These are phyloP conservation scores for Eupithecia tripunctaria DNA, from an alignment of 2,888 invertebrate genomes.

Conservation along the genomic window DNA sequence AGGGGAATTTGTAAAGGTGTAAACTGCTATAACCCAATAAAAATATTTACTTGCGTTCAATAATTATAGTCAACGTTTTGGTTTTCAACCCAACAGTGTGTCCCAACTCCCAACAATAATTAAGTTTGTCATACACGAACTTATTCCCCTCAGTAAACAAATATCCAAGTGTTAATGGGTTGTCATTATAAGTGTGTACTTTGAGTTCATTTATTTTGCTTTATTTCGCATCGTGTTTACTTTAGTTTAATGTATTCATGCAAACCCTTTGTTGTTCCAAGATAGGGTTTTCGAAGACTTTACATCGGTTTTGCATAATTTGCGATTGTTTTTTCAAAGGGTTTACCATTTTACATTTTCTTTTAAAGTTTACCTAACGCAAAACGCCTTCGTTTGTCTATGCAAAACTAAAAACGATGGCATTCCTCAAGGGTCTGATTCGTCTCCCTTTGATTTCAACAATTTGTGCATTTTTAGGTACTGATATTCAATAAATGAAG, in stretches of 20 bases:
- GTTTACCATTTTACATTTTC: background rate
- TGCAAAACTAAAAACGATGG: background rate
- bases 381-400: background rate
- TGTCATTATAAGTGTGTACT: slow-evolving; percentile 47
- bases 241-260: slow-evolving; percentile 32
- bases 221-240: slow-evolving; percentile 42
- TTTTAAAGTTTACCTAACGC: background rate
- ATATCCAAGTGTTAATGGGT: slow-evolving; percentile 62
- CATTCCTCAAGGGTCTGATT: background rate
- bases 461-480: background rate
- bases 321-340: slow-evolving; percentile 16
- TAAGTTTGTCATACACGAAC: slow-evolving; percentile 59
- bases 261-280: slow-evolving; percentile 35
- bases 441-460: background rate
- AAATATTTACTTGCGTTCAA: background rate
- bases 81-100: slow-evolving; percentile 26
- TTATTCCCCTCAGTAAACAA: slow-evolving; percentile 60
- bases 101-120: slow-evolving; percentile 48
- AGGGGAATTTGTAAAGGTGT: too few relatives aligned
- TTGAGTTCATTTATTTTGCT: slow-evolving; percentile 37
- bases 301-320: slow-evolving; percentile 23
- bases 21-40: too few relatives aligned
- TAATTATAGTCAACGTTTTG: background rate
- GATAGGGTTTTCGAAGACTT: slow-evolving; percentile 21
- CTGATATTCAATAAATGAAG: background rate